Percentiles rank a stretch among this genome's conserved stretches.
phyloP scores from a whole-genome alignment of 2,797 vertebrate species.

The Gambusia yucatana region DNA sequence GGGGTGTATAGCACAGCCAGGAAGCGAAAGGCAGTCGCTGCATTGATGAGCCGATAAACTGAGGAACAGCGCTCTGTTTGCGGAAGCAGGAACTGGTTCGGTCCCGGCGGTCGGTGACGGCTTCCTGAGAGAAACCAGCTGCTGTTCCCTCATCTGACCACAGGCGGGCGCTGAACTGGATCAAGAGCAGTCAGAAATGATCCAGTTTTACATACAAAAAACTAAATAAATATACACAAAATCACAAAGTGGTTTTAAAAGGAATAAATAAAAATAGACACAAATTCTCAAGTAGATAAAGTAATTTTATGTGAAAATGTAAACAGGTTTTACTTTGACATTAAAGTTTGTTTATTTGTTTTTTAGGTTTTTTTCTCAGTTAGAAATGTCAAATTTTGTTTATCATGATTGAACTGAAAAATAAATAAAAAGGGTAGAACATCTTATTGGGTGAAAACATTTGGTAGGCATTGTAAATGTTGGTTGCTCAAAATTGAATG shows the following conservation, averaged over 20 bases:
- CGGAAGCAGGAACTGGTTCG: slow-evolving; percentile 81
- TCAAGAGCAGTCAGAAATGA: not conserved
- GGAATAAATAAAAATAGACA: not conserved
- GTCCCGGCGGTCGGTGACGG: slow-evolving; percentile 54
- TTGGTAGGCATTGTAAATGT: not conserved
- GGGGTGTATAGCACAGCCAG: not conserved
- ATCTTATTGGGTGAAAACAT: no score
- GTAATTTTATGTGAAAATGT: no score
- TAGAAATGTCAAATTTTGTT: no score
- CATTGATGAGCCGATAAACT: slow-evolving; percentile 58
- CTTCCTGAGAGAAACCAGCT: slow-evolving; percentile 53
- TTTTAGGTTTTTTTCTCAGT: no score
- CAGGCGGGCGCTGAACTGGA: not conserved
- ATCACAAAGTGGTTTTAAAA: not conserved
- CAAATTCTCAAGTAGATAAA: not conserved
- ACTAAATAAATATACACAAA: not conserved
- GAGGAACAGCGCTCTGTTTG: slow-evolving; percentile 66
- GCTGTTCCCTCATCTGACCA: not conserved
- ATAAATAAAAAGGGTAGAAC: no score
- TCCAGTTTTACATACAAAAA: not conserved
- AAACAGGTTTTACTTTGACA: no score
- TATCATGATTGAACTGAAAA: no score
- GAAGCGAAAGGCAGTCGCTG: slow-evolving; percentile 33
- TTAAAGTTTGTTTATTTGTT: no score
- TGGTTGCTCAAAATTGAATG: not conserved